Percentiles rank a stretch among this genome's conserved stretches.
phyloP scores from a whole-genome alignment of 2,888 invertebrate species.

The Siphonodentalium dalli region DNA sequence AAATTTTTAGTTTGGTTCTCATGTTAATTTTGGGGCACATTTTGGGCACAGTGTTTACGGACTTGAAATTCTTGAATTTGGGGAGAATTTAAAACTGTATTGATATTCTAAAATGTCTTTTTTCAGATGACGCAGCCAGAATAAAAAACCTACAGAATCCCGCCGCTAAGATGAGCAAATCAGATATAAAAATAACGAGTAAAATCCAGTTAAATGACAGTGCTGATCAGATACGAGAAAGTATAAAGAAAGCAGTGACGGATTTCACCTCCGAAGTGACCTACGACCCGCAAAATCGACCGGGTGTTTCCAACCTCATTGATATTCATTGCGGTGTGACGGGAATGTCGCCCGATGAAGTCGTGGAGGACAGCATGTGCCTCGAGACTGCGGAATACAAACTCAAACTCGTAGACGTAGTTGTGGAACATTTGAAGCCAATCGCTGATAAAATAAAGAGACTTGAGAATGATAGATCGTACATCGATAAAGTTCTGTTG shows the following conservation, averaged over 20 bases:
- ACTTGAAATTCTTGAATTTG: too few relatives aligned
- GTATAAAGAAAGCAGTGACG: constrained; percentile 87
- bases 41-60: too few relatives aligned
- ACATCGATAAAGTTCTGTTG: constrained; percentile 73
- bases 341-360: constrained; percentile 74
- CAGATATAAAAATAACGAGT: constrained; percentile 79
- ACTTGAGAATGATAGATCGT: constrained; percentile 71
- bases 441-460: constrained; percentile 72
- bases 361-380: constrained; percentile 73
- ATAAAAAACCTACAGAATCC: constrained; percentile 88
- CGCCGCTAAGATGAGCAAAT: constrained; percentile 96
- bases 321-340: constrained; percentile 80
- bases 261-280: constrained; percentile 84
- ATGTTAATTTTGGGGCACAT: too few relatives aligned
- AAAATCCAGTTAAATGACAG: constrained; percentile 82
- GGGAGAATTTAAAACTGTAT: too few relatives aligned
- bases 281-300: constrained; percentile 79
- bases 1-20: too few relatives aligned
- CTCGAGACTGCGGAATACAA: constrained; percentile 84
- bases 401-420: constrained; percentile 75
- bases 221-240: constrained; percentile 74
- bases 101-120: not conserved
- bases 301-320: constrained; percentile 90
- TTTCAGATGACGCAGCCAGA: constrained; percentile 55
- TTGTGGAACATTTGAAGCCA: constrained; percentile 76